Percentiles rank a stretch among this genome's conserved stretches.
Conservation (phyloP, 2,113 vertebrate species). For the Megalops atlanticus region DNA sequence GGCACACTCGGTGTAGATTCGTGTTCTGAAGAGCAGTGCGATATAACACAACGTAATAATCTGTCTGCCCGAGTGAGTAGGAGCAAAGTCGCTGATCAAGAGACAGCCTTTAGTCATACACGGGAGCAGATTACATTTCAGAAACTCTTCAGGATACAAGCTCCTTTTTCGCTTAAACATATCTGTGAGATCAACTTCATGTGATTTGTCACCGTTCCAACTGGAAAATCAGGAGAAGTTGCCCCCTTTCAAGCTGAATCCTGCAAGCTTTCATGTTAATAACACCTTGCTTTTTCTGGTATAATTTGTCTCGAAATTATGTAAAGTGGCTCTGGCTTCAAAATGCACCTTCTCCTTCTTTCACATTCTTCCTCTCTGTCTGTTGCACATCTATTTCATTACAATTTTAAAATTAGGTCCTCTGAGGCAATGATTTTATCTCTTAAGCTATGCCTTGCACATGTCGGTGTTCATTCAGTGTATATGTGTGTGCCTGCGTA, state of each 20-base stretch:
- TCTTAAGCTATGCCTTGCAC: constrained; percentile 12
- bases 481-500: background rate
- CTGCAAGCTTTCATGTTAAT: constrained; percentile 16
- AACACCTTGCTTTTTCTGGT: constrained; percentile 16
- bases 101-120: background rate
- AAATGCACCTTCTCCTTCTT: background rate
- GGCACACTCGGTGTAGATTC: background rate
- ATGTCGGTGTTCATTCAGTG: background rate
- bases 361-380: background rate
- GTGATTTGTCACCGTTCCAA: background rate
- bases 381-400: constrained; percentile 9
- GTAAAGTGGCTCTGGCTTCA: constrained; percentile 10
- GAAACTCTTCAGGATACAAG: background rate
- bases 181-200: background rate
- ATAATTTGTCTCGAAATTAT: constrained; percentile 17
- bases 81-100: background rate
- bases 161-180: background rate
- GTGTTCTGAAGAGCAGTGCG: background rate
- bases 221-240: background rate
- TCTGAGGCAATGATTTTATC: no score
- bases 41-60: background rate
- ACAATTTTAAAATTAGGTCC: constrained; percentile 31
- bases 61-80: background rate
- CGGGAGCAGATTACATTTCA: background rate
- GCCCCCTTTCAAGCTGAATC: constrained; percentile 8